phyloP scores from a whole-genome alignment of 2,888 invertebrate genomes.

The Esperia sulphurella region DNA sequence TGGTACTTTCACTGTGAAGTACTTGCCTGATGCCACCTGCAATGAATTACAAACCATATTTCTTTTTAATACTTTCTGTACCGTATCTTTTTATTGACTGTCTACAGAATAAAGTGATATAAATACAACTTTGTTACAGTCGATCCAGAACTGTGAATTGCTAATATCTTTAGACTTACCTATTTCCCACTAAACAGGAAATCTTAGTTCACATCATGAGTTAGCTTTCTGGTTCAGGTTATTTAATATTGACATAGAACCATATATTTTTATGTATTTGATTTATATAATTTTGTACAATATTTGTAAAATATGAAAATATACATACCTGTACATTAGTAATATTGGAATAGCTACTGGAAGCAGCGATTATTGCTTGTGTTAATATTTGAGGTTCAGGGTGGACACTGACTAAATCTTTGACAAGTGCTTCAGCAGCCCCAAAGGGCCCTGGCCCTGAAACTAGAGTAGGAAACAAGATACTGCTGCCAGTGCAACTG shows the following conservation, averaged over 20 bases:
- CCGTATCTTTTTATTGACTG: too few species aligned
- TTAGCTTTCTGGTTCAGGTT: too few species aligned
- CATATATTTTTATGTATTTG: too few species aligned
- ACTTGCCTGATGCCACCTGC: constrained; percentile 64
- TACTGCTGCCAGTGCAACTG: constrained; percentile 63
- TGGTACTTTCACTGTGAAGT: constrained; percentile 79
- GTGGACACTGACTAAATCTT: constrained; percentile 67
- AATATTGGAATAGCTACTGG: constrained; percentile 70
- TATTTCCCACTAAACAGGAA: too few species aligned
- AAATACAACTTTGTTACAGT: too few species aligned
- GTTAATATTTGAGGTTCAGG: constrained; percentile 75
- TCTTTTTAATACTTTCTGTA: too few species aligned
- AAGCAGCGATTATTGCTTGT: constrained; percentile 73
- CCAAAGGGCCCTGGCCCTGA: constrained; percentile 57
- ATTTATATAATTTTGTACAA: too few species aligned
- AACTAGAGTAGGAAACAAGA: constrained; percentile 45
- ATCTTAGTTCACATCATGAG: too few species aligned
- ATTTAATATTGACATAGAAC: too few species aligned
- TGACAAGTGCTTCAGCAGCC: constrained; percentile 58
- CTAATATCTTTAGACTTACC: too few species aligned
- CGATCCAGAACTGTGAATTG: too few species aligned
- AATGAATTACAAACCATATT: constrained; percentile 19
- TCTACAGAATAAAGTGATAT: too few species aligned
- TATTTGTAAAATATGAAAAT: not conserved
- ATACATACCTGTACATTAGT: constrained; percentile 62